Base-by-base conservation (phyloP, 2,797 vertebrate genomes). In the Mus minutoides region DNA sequence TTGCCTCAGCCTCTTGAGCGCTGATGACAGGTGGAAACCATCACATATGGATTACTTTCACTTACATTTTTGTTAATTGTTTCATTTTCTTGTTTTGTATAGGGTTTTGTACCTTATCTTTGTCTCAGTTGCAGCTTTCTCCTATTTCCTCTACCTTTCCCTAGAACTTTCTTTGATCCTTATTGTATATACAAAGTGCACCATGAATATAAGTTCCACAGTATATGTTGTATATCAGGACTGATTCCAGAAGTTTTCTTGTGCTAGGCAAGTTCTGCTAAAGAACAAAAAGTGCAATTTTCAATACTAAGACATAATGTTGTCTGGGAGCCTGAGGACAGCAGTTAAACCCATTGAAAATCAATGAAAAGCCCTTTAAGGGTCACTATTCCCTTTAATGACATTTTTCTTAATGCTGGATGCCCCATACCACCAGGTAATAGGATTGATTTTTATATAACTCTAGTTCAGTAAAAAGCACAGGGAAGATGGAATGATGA, bases 371-470 rank as follows among this genome's bases (percentile, higher is more conserved):
- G 46, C 88, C 77, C 60, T 93, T 94, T 89, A 95, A 97, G 95
- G 96, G 77, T 60, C 71, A 94, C 91, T 77, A 71, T 96, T 94
- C 78, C 78, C 83, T 89, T 94, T 90, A 56, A 78, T 19, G 88
- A 85, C 87, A 96, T 97, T 96, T 97, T 96, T 96, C 90, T 96
- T 97, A 94, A 94, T 93, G 89, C 56, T 96, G 43, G 60, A 94
- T 94, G 91, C 54, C 94, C 95, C 86, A 29, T 71, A 80, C 67
- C 75, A 97, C 26, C 43, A 89, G 92, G 37, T 89, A 96, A 95
- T 79, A 92, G 85, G 75, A 97, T 96, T 96, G 96, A 97, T 97
- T 97, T 97, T 97, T 97, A 86, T 82, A 90, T 94, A 94, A 79
- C 52, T 85, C 71, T 87, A 73, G 21, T 34, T 86, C 31, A 87